Percentiles rank a stretch among this genome's conserved stretches.
These are phyloP conservation scores for Hemistola chrysoprasaria DNA, from an alignment of 2,888 invertebrate species.

Conservation along the genomic window DNA sequence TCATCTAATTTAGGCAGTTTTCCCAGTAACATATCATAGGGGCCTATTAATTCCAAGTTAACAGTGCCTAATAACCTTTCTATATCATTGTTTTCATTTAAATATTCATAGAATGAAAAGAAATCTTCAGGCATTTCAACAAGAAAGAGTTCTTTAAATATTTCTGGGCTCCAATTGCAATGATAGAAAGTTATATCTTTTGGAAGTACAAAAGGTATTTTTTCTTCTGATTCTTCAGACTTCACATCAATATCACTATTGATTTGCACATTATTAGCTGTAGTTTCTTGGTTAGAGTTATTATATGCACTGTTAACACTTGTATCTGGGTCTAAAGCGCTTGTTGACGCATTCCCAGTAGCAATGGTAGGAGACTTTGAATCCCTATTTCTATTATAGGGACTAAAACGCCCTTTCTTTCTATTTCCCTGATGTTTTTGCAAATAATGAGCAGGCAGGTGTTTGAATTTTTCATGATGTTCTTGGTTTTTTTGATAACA, in stretches of 20 bases:
- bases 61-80: conserved; percentile 84
- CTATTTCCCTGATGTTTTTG: conserved; percentile 36
- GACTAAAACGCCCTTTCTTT: conserved; percentile 44
- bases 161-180: conserved; percentile 67
- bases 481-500: conserved; percentile 92
- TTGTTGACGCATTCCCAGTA: background rate
- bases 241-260: background rate
- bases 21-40: conserved; percentile 91
- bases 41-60: conserved; percentile 90
- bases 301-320: background rate
- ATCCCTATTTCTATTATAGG: conserved; percentile 27
- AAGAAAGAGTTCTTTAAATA: conserved; percentile 89
- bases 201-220: conserved; percentile 34
- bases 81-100: conserved; percentile 80
- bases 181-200: conserved; percentile 60
- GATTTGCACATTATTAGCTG: no score
- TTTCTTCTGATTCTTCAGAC: conserved; percentile 3
- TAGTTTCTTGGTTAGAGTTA: no score
- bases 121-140: conserved; percentile 96
- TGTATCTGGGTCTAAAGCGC: background rate
- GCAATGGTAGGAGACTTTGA: conserved; percentile 5
- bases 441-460: conserved; percentile 77
- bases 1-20: conserved; percentile 80
- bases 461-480: conserved; percentile 89
- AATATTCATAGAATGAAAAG: conserved; percentile 91